Evolutionary conservation across 2,797 vertebrate species (phyloP), one percentile per base, ranked within the genome.

Genomic region (Pantherophis alleghaniensis): DNA sequence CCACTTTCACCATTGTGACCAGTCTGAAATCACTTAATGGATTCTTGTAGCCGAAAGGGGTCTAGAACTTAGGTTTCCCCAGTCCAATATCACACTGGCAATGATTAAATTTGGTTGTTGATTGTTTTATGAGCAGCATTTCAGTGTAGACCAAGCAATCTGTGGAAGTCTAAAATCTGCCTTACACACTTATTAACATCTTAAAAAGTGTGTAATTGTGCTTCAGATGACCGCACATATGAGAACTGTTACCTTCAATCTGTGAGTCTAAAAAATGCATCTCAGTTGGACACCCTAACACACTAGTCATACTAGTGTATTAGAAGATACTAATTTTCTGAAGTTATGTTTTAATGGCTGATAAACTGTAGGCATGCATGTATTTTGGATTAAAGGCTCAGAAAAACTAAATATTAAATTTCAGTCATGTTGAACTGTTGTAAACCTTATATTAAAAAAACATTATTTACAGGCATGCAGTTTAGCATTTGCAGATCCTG

Each of bases 91-190:
- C 22, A 47, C 10, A 47, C 79, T 47, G 42, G 42, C 42, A 13
- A 24, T 83, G 37, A 83, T 83, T 47, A 83, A 47, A 22, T 20
- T 89, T 18, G 90, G 11, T 60, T 60, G 87, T 63, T 91, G 37
- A 22, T 12, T 87, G 91, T 74, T 59, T 66, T 89, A 24, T 32
- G 13, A 93, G 93, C 86, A 95, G 74, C 86, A 26, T 55, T 93
- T 95, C 66, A 26, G 83, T 92, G 18, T 60, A 93, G 91, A 91
- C 63, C 91, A 91, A 92, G 91, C 93, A 95, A 63, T 37, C 47
- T 13, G 57, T 55, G 90, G 59, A 90, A 92, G 90, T 47, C 93
- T 60, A 55, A 59, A 59, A 60, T 88, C n/a, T 89, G 92, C 26
- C 86, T 55, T 93, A 22, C 0, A 0, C n/a, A 69, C 0, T 0